Percentiles rank a stretch among this genome's conserved stretches.
Conservation (phyloP, 2,797 vertebrate genomes). For the Phalanger gymnotis region DNA sequence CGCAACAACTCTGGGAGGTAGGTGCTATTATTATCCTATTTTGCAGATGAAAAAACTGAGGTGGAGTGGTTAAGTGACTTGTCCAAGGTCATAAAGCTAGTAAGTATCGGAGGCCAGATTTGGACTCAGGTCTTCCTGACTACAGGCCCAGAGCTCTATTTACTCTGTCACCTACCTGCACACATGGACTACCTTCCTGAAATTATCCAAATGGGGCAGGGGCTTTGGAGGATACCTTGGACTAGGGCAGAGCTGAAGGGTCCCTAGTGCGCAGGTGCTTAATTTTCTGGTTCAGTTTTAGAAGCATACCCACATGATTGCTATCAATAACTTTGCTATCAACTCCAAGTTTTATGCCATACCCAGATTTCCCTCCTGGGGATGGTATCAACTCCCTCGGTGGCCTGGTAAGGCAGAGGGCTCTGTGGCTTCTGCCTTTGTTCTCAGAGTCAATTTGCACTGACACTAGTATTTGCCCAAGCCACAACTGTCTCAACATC, state of each 20-base stretch:
- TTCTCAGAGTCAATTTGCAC: neutral
- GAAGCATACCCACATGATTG: neutral
- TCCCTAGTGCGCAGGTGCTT: neutral
- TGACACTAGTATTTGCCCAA: neutral
- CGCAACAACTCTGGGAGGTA: neutral
- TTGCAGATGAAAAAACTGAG: neutral
- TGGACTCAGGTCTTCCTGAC: neutral
- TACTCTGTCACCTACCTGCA: neutral
- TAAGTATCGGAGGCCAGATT: neutral
- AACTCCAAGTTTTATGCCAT: neutral
- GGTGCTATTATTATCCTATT: neutral
- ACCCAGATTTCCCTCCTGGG: neutral
- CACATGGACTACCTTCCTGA: neutral
- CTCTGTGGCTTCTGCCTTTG: neutral
- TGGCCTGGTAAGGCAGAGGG: neutral
- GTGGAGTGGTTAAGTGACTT: neutral
- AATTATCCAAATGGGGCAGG: neutral
- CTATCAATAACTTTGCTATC: neutral
- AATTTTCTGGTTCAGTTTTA: neutral
- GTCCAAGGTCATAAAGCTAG: neutral
- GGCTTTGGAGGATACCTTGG: neutral
- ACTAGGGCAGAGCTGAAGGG: neutral
- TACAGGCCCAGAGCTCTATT: neutral
- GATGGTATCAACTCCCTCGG: neutral
- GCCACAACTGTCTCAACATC: neutral